Evolutionary conservation across 2,888 invertebrate genomes (phyloP).

Genomic region (Therioaphis trifolii): DNA sequence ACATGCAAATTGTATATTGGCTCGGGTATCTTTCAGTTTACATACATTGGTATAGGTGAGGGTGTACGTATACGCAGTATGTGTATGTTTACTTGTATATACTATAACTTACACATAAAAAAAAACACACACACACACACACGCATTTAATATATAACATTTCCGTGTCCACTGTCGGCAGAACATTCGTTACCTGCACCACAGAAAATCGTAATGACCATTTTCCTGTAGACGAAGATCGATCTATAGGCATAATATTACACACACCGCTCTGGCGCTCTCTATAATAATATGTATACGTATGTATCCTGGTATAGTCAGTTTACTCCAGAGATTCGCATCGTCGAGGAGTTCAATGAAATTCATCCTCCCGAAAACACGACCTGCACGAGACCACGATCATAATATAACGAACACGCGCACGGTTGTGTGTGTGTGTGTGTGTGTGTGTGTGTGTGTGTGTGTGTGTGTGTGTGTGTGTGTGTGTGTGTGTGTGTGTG

Average conservation of each 20-base stretch:
- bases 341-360: background rate
- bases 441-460: too few relatives aligned
- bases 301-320: too few relatives aligned
- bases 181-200: too few relatives aligned
- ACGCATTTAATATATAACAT: too few relatives aligned
- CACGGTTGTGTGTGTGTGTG: too few relatives aligned
- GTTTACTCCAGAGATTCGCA: background rate
- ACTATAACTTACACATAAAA: background rate
- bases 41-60: background rate
- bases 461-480: too few relatives aligned
- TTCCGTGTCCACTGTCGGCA: too few relatives aligned
- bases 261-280: too few relatives aligned
- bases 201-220: slow-evolving; percentile 3
- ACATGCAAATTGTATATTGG: slow-evolving; percentile 44
- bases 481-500: too few relatives aligned
- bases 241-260: slow-evolving; percentile 13
- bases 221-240: slow-evolving; percentile 19
- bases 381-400: too few relatives aligned
- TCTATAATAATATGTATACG: background rate
- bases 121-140: background rate
- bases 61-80: background rate
- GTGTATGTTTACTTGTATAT: background rate
- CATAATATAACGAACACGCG: too few relatives aligned
- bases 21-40: slow-evolving; percentile 25
- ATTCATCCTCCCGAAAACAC: background rate